Evolutionary conservation across 2,888 invertebrate species (phyloP), one percentile per base, ranked within the genome.

Genomic region (Scaptomyza cyrtandrae): DNA sequence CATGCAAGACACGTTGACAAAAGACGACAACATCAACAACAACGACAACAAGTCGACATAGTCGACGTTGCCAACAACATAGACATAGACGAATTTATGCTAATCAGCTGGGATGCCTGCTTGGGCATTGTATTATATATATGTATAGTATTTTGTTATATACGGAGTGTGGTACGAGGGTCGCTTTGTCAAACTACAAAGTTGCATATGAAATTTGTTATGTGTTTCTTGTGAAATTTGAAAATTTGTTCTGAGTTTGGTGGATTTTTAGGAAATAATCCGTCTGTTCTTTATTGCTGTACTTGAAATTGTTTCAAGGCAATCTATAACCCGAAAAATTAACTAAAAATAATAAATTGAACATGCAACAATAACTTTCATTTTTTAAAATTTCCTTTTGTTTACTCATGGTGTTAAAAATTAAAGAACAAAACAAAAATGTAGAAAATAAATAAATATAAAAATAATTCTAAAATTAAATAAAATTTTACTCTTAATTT

Each of bases 1-100:
- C 72, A 88, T 86, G 83, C 83, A 70, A 86, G 83, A 83, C 83
- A 83, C 86, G 83, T 83, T 88, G 88, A 83, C 88, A 88, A 88
- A 86, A 86, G 86, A 76, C 80, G 83, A 61, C 74, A 49, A 48
- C 67, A 14, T 41, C 56, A 45, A 14, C 56, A 19, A 37, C 50
- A 29, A 45, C 52, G 73, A 27, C 43, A 39, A 67, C 68, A 78
- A 19, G 19, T 19, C 19, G 19, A 19, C 19, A 19, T 19, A 19
- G 19, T 19, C 19, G 19, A 80, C 69, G 68, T 76, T 83, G 69
- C 74, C 67, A 71, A 65, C 67, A 64, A 71, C 83, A 66, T 50
- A 44, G 74, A 88, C 83, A 74, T 80, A 83, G 83, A 86, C 84
- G 88, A 88, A 83, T 88, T 83, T 88, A 83, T 83, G 83, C 88